These are phyloP conservation scores for Pangasianodon hypophthalmus DNA, from an alignment of 2,113 vertebrate species.

Conservation along the genomic window DNA sequence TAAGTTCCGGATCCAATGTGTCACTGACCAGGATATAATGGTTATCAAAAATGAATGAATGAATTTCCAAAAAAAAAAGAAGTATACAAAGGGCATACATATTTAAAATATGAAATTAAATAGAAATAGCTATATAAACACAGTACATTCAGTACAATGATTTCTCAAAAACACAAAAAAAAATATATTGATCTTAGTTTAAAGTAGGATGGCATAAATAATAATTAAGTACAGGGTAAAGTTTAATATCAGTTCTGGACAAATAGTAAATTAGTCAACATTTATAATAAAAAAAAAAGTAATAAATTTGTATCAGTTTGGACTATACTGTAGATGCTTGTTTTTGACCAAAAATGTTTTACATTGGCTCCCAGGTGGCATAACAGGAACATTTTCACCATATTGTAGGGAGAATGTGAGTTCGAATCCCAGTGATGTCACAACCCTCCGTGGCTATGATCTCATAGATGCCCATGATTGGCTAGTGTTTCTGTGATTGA, in stretches of 20 bases:
- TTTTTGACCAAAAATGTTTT: neutral
- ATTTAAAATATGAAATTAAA: neutral
- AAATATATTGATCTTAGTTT: no score
- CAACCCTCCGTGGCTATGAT: neutral
- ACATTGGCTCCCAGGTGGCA: neutral
- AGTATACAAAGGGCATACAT: neutral
- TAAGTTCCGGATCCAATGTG: neutral
- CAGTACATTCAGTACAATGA: neutral
- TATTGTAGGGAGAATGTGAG: neutral
- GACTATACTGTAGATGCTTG: neutral
- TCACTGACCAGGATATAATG: neutral
- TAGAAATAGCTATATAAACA: neutral
- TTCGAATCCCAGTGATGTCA: neutral
- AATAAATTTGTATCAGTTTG: neutral
- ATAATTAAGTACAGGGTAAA: no score
- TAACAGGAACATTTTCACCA: neutral
- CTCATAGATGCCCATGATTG: no score
- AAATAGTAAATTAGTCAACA: neutral
- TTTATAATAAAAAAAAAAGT: neutral
- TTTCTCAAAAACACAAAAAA: neutral
- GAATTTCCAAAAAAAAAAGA: neutral
- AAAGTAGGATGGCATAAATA: no score
- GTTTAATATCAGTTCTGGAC: neutral
- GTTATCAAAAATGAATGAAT: neutral
- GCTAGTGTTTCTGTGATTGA: no score